Percentiles rank a stretch among this genome's conserved stretches.
phyloP scores from a whole-genome alignment of 2,797 vertebrate genomes.

The Siniperca obscura region DNA sequence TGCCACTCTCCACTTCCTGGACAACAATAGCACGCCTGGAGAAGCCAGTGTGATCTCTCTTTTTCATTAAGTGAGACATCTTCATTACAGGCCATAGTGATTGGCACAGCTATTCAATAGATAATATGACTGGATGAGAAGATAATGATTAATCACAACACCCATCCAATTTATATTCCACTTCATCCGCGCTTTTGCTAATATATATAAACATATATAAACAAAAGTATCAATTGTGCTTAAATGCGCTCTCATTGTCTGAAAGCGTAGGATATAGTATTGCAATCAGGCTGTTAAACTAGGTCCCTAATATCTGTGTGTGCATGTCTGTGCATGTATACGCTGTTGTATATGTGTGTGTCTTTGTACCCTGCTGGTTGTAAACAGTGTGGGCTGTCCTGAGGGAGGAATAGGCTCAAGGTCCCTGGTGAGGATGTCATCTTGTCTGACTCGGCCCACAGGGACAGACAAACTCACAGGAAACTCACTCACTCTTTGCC shows the following conservation, averaged over 20 bases:
- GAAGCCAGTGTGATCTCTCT: neutral
- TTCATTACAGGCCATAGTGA: neutral
- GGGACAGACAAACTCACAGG: conserved; percentile 71
- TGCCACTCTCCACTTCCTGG: neutral
- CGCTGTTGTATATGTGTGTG: conserved; percentile 7
- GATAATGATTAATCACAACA: conserved; percentile 25
- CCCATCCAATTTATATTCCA: conserved; percentile 21
- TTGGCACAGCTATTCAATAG: conserved; percentile 31
- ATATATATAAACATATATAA: conserved; percentile 14
- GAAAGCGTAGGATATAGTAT: neutral
- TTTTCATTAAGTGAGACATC: conserved; percentile 21
- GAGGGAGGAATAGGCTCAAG: conserved; percentile 72
- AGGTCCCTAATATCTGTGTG: neutral
- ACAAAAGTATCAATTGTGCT: conserved; percentile 15
- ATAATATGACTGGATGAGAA: conserved; percentile 30
- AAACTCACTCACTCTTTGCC: conserved; percentile 65
- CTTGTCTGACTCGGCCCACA: conserved; percentile 74
- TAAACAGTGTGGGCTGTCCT: conserved; percentile 74
- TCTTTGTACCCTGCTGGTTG: conserved; percentile 60
- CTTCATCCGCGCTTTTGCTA: neutral
- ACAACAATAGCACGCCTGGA: neutral
- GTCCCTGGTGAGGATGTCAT: conserved; percentile 82
- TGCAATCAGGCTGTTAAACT: conserved; percentile 17
- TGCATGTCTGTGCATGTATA: neutral
- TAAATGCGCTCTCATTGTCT: neutral